Conservation (phyloP, 1,140 invertebrate genomes). For the Gyrodactylus bullatarudis region DNA sequence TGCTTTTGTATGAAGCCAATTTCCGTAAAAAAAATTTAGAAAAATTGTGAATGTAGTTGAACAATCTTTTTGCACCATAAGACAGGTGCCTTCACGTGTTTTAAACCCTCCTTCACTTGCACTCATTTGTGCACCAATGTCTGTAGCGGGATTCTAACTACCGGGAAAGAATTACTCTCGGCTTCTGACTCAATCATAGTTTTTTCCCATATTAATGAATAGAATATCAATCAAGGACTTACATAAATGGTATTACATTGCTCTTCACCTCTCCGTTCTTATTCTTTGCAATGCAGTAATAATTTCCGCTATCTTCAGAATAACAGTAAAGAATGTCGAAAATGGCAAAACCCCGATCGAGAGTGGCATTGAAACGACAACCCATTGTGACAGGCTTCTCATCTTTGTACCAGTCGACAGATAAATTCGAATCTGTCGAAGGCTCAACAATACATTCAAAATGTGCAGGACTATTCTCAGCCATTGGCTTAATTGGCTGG, state of each 20-base stretch:
- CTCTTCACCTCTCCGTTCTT: background rate
- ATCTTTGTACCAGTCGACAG: constrained; percentile 4
- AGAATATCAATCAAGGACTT: too few species aligned
- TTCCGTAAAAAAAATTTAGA: too few species aligned
- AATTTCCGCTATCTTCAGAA: constrained; percentile 5
- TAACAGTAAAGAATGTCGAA: constrained; percentile 5
- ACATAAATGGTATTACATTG: background rate
- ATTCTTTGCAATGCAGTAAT: constrained; percentile 3
- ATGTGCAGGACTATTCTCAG: background rate
- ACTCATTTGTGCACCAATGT: too few species aligned
- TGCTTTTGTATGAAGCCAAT: too few species aligned
- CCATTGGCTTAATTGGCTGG: background rate
- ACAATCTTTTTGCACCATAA: too few species aligned
- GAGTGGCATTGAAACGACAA: constrained; percentile 3
- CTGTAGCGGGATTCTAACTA: too few species aligned
- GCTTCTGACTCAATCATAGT: too few species aligned
- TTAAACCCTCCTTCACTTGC: too few species aligned
- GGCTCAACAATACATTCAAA: constrained; percentile 5
- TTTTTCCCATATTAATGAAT: too few species aligned
- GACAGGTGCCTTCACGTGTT: too few species aligned
- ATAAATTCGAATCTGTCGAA: background rate
- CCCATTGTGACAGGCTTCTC: constrained; percentile 2
- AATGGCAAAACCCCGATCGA: constrained; percentile 3
- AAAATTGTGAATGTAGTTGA: too few species aligned
- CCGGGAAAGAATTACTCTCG: too few species aligned